Percentiles rank a stretch among this genome's conserved stretches.
phyloP scores from a whole-genome alignment of 2,888 invertebrate species.

The Eupithecia centaureata region DNA sequence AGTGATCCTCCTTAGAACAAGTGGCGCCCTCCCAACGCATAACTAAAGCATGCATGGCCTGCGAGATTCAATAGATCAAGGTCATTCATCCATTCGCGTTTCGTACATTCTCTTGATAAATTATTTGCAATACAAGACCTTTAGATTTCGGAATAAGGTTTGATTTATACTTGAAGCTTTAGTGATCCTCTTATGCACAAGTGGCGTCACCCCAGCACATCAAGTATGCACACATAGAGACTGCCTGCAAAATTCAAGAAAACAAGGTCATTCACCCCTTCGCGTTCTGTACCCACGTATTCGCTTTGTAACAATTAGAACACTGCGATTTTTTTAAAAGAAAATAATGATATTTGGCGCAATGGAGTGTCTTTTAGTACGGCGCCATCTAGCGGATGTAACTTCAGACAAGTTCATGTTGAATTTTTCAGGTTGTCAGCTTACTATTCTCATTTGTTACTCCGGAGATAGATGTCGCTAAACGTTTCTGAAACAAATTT shows the following conservation, averaged over 20 bases:
- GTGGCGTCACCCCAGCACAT: conserved; percentile 89
- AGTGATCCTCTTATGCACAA: no score
- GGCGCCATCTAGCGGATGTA: neutral
- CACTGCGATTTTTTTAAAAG: no score
- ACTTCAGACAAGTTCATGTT: neutral
- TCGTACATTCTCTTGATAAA: no score
- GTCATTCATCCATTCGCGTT: conserved; percentile 96
- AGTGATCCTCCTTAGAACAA: conserved; percentile 94
- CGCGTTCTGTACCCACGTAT: conserved; percentile 98
- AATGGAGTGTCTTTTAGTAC: neutral
- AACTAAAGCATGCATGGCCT: conserved; percentile 93
- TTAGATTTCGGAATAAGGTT: no score
- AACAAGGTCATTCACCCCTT: conserved; percentile 95
- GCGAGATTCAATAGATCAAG: conserved; percentile 90
- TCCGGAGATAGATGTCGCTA: neutral
- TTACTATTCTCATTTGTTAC: neutral
- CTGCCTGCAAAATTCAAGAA: conserved; percentile 91
- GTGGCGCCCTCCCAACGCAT: conserved; percentile 91
- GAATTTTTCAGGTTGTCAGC: neutral
- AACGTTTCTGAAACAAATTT: neutral
- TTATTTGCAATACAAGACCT: no score
- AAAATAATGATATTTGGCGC: no score
- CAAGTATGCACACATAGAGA: conserved; percentile 93
- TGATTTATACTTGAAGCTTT: neutral
- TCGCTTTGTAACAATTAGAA: conserved; percentile 90